Percentiles rank a stretch among this genome's conserved stretches.
Evolutionary conservation across 2,113 vertebrate species (phyloP).

Genomic region (Fregetta grallaria): DNA sequence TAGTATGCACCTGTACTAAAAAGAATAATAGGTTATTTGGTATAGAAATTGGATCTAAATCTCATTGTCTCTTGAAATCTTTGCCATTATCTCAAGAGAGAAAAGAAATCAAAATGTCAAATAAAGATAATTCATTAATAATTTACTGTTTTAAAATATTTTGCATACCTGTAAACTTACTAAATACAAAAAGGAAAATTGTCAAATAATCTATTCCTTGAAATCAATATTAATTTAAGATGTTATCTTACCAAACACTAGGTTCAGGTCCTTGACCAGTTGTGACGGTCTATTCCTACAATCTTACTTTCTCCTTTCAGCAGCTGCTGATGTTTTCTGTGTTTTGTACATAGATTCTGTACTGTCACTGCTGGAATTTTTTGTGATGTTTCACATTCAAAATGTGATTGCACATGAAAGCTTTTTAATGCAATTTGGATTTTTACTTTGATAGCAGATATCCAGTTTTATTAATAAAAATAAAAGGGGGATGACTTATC

Average conservation of each 20-base stretch:
- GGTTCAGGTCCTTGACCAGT: not conserved
- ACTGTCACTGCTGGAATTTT: not conserved
- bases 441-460: not conserved
- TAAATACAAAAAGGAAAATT: not conserved
- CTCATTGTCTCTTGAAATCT: not conserved
- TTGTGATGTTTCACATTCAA: not conserved
- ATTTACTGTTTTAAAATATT: not conserved
- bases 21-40: not conserved
- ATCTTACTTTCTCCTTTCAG: not conserved
- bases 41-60: not conserved
- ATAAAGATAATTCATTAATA: not conserved
- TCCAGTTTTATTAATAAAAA: not conserved
- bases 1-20: not conserved
- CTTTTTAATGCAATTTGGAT: not conserved
- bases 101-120: not conserved
- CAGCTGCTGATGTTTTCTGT: not conserved
- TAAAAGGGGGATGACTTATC: not conserved
- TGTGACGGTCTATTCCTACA: not conserved
- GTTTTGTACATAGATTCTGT: not conserved
- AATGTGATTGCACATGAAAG: not conserved
- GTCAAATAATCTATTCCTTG: not conserved
- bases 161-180: not conserved
- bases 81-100: not conserved
- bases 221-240: not conserved
- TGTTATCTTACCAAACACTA: not conserved